phyloP scores from a whole-genome alignment of 1,140 invertebrate species.

The Diabrotica undecimpunctata region DNA sequence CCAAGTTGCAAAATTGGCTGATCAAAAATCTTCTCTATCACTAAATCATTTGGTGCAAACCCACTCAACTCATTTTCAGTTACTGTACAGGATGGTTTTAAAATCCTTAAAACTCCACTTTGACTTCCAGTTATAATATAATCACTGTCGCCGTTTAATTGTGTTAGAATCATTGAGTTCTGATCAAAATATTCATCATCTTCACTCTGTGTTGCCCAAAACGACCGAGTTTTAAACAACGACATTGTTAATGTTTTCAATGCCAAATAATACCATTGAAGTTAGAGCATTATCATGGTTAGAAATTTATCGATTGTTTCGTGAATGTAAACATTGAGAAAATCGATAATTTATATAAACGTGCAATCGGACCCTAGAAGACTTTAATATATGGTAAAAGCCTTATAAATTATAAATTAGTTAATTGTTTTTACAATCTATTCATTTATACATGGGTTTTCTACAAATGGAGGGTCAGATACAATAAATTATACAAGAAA shows the following conservation, averaged over 20 bases:
- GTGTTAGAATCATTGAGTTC: constrained; percentile 57
- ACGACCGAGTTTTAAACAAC: constrained; percentile 73
- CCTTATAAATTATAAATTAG: no score
- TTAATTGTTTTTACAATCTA: no score
- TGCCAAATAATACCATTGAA: background rate
- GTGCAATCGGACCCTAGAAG: no score
- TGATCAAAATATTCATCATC: constrained; percentile 62
- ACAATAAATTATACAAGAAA: no score
- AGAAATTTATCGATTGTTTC: constrained; percentile 13
- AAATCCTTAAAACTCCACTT: constrained; percentile 67
- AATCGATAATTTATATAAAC: background rate
- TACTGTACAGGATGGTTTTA: constrained; percentile 54
- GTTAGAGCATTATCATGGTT: constrained; percentile 9
- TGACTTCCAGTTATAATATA: constrained; percentile 69
- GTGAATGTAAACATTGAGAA: constrained; percentile 8
- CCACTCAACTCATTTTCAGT: constrained; percentile 47
- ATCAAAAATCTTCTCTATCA: constrained; percentile 65
- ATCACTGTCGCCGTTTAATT: constrained; percentile 63
- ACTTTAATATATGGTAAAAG: no score
- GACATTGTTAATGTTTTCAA: constrained; percentile 58
- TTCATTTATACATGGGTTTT: no score
- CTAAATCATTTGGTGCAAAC: constrained; percentile 63
- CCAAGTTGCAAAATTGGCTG: constrained; percentile 69
- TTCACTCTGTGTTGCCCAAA: constrained; percentile 67
- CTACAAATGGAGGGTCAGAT: no score